phyloP scores from a whole-genome alignment of 2,797 vertebrate species.

The Monodelphis domestica region DNA sequence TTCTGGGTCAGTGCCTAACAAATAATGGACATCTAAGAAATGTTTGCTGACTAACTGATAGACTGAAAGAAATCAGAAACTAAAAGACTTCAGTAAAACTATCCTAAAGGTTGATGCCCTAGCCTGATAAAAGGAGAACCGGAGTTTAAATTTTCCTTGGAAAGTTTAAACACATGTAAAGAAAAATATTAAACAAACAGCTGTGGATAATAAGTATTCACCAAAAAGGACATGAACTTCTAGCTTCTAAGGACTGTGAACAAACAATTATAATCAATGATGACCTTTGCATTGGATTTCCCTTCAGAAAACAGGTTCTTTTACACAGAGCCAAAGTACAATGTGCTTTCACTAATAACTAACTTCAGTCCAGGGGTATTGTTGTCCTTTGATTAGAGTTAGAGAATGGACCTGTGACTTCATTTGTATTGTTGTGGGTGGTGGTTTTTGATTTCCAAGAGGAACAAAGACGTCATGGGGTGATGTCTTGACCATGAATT shows the following conservation, averaged over 20 bases:
- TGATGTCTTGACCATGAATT: too few species aligned
- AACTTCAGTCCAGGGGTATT: slow-evolving; percentile 75
- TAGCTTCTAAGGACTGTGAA: slow-evolving; percentile 33
- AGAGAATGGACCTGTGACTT: neutral
- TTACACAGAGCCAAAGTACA: slow-evolving; percentile 75
- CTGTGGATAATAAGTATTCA: slow-evolving; percentile 64
- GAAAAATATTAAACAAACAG: slow-evolving; percentile 34
- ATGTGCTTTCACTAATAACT: slow-evolving; percentile 77
- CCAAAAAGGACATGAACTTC: slow-evolving; percentile 69
- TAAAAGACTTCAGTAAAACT: neutral
- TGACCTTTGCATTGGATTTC: slow-evolving; percentile 47
- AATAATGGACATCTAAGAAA: neutral
- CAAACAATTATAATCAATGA: slow-evolving; percentile 68
- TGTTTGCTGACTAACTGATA: neutral
- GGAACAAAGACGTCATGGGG: too few species aligned
- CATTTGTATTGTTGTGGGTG: neutral
- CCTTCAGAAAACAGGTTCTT: slow-evolving; percentile 74
- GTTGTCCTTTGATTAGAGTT: slow-evolving; percentile 75
- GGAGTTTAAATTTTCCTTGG: neutral
- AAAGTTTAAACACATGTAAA: neutral
- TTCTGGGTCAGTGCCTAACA: neutral
- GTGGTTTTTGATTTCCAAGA: too few species aligned
- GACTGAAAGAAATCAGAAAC: slow-evolving; percentile 10
- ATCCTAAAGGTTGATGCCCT: neutral
- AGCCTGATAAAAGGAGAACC: neutral